Evolutionary conservation across 2,888 invertebrate species (phyloP), one percentile per base, ranked within the genome.

Genomic region (Atherix ibis): DNA sequence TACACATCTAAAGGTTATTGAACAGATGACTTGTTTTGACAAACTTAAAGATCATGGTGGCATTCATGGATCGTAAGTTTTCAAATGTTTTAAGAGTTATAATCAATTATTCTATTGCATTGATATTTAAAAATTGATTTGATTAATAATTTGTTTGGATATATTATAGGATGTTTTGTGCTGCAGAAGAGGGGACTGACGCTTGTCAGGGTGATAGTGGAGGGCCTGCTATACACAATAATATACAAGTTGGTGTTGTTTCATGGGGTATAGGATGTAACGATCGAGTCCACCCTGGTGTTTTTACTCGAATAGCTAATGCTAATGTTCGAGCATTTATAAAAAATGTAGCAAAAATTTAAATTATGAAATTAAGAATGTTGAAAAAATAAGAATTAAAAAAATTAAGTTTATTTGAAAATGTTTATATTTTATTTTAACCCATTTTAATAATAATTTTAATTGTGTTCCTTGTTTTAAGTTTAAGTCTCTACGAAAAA

Each of bases 161-260:
- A 6, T 38, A 39, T 39, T 14, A 2, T 14, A 39, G 39, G 36
- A 39, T 39, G 39, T 36, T 39, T 18, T 39, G 39, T 25, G 39
- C 39, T 18, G 39, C 35, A 10, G 18, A 13, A 18, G 33, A 33
- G 9, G 35, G 35, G 14, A 14, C 26, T 8, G 39, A 39, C 31
- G 31, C 35, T 4, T 39, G 39, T 18, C 31, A 33, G 15, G 39
- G 39, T 31, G 39, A 39, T 28, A 36, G 35, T 17, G 39, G 39
- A 32, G 39, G 39, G 3, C 39, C 39, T 31, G 31, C 36, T 17
- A 22, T 39, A 6, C 18, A 32, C 5, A 36, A 36, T 18, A 32
- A 19, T 8, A 13, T 22, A 4, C 39, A 39, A 27, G 34, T 39
- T 33, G 39, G 39, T 27, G 31, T 38, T 13, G 38, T 38, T 4